These are phyloP conservation scores for Ptilonorhynchus violaceus DNA, from an alignment of 2,113 vertebrate genomes.

Conservation along the genomic window DNA sequence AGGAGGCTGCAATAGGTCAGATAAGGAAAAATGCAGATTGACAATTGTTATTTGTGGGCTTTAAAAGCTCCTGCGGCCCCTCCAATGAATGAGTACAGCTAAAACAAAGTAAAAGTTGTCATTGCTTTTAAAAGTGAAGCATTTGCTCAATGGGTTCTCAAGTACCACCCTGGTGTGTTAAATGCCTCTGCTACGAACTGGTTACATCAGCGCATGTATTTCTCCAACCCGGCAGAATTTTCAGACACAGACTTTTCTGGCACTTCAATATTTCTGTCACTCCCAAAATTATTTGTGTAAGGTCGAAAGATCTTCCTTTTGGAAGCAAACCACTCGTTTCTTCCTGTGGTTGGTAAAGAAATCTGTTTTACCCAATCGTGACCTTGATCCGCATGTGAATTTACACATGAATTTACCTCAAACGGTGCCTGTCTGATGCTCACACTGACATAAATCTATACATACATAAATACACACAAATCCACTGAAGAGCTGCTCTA, in stretches of 20 bases:
- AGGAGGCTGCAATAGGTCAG: background rate
- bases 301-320: background rate
- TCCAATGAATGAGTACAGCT: background rate
- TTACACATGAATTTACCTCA: background rate
- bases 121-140: background rate
- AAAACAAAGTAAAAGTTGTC: background rate
- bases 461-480: background rate
- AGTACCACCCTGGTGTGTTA: background rate
- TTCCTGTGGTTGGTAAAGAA: background rate
- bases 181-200: background rate
- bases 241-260: background rate
- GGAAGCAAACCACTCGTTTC: background rate
- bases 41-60: accelerated
- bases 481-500: background rate
- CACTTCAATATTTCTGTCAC: background rate
- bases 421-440: background rate
- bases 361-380: background rate
- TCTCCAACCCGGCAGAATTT: background rate
- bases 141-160: background rate
- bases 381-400: conserved; percentile 21
- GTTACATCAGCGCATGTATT: background rate
- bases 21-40: background rate
- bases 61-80: background rate
- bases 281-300: background rate
- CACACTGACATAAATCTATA: background rate